Percentiles rank a stretch among this genome's conserved stretches.
Evolutionary conservation across 2,888 invertebrate genomes (phyloP).

Genomic region (Rhyacophila evoluta): DNA sequence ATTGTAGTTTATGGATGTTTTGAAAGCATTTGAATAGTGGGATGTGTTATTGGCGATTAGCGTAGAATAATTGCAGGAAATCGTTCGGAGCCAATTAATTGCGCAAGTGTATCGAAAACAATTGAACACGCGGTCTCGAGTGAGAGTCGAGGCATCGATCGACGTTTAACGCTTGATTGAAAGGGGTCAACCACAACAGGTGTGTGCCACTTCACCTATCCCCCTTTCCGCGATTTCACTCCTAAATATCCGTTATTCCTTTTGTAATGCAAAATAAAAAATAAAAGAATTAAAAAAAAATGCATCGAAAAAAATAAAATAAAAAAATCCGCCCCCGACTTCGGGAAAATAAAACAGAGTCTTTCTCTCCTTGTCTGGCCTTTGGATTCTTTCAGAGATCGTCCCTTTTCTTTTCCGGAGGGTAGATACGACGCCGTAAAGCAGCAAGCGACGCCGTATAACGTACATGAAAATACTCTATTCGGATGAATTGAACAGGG

Average conservation of each 20-base stretch:
- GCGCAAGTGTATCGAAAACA: neutral
- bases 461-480: neutral
- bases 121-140: conserved; percentile 29
- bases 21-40: no score
- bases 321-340: conserved; percentile 54
- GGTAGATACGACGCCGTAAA: conserved; percentile 7
- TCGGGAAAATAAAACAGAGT: conserved; percentile 51
- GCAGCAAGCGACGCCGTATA: conserved; percentile 26
- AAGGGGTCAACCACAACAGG: conserved; percentile 55
- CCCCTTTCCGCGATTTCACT: conserved; percentile 9
- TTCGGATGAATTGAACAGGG: neutral
- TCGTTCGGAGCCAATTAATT: neutral
- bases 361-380: conserved; percentile 43
- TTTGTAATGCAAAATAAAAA: conserved; percentile 48
- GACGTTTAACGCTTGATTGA: conserved; percentile 52
- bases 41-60: no score
- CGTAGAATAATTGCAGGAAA: neutral
- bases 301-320: conserved; percentile 44
- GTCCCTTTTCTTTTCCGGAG: conserved; percentile 50
- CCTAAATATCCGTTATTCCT: conserved; percentile 47
- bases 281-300: conserved; percentile 41
- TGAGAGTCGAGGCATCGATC: conserved; percentile 44
- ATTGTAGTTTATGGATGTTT: no score
- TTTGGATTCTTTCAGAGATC: conserved; percentile 39
- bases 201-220: conserved; percentile 25